Base-by-base conservation (phyloP, 2,797 vertebrate genomes). In the Acrossocheilus wenchowensis region DNA sequence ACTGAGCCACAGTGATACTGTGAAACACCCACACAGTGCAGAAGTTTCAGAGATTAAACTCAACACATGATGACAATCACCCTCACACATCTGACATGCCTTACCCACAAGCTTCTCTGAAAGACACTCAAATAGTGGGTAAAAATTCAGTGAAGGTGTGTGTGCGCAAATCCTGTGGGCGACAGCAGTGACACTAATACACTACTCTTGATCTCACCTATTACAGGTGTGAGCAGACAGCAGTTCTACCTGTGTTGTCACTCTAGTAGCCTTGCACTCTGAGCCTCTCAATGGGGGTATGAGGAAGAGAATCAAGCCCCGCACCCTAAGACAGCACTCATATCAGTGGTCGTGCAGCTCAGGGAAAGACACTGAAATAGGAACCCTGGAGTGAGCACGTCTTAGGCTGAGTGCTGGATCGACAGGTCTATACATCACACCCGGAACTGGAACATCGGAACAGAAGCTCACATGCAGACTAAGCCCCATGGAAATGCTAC, bases 171-270 rank as follows among this genome's bases (percentile, higher is more conserved):
- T 74, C 86, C 82, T 73, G 81, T 85, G 80, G 88, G 64, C 48
- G 90, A 87, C 90, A 86, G 87, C 85, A 21, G 41, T 89, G 77
- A 88, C 85, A 89, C 71, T 90, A 88, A 88, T 89, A 74, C 85
- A 74, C 23, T 81, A 80, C 88, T 81, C 80, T 68, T 86, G 77
- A 83, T 87, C 87, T 87, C 75, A 62, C 62, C 87, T 84, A 79
- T 90, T 89, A 78, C 87, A 87, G 88, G 80, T 88, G 83, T 82
- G 88, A 87, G 87, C 81, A 87, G 87, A 88, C 90, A 89, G 88
- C 79, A 81, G 84, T 85, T 86, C 77, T 86, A 87, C 86, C 82
- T 78, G 43, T 89, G 84, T 81, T 89, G 88, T 89, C 90, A 90
- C 85, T 86, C 75, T 50, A 11, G 50, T 87, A 81, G 78, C 80